Conservation (phyloP, 2,888 invertebrate genomes). For the Petrolisthes manimaculis region DNA sequence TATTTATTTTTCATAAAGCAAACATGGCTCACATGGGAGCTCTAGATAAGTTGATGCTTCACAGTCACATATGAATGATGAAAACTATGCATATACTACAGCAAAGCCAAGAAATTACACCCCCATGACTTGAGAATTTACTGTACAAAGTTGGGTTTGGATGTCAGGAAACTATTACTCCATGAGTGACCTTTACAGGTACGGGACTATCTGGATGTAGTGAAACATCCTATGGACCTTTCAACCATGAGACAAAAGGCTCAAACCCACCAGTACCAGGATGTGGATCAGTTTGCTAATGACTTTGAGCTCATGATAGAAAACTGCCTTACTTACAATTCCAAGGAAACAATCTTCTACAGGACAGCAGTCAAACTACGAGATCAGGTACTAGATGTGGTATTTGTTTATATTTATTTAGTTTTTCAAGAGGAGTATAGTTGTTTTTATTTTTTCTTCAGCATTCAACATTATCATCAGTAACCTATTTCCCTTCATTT, state of each 20-base stretch:
- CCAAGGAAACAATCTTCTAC: slow-evolving; percentile 94
- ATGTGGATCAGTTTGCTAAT: slow-evolving; percentile 82
- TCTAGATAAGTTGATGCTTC: too few species aligned
- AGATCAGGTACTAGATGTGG: slow-evolving; percentile 74
- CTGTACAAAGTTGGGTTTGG: not conserved
- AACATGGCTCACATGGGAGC: too few species aligned
- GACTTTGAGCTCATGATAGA: slow-evolving; percentile 97
- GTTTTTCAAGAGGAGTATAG: not conserved
- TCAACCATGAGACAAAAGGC: slow-evolving; percentile 82
- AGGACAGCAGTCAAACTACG: slow-evolving; percentile 89
- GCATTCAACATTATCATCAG: too few species aligned
- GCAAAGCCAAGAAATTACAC: too few species aligned
- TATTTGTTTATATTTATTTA: not conserved
- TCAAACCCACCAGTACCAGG: slow-evolving; percentile 71
- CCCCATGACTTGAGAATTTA: too few species aligned
- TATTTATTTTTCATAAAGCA: too few species aligned
- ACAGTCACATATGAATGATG: too few species aligned
- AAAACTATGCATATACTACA: too few species aligned
- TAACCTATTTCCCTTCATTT: too few species aligned
- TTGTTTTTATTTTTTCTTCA: not conserved
- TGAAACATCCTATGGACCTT: slow-evolving; percentile 89
- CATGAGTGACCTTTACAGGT: slow-evolving; percentile 71
- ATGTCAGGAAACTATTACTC: not conserved
- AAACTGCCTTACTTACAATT: slow-evolving; percentile 95
- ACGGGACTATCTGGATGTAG: slow-evolving; percentile 89